These are phyloP conservation scores for Sebastes taczanowskii DNA, from an alignment of 2,797 vertebrate genomes.

Conservation along the genomic window DNA sequence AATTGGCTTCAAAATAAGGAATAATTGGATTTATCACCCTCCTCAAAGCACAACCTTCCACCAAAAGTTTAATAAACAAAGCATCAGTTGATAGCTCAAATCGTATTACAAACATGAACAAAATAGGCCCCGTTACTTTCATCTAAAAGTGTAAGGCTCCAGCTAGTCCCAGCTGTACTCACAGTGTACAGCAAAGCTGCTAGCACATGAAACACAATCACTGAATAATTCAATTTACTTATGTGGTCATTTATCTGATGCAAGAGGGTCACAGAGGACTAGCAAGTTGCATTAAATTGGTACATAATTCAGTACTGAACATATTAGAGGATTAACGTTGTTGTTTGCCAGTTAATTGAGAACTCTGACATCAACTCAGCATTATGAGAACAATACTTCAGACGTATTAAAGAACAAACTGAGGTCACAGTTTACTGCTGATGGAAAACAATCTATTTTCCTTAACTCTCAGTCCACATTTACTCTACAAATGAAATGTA, in stretches of 20 bases:
- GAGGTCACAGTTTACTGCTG: neutral
- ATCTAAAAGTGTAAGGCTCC: neutral
- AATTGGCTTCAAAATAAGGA: neutral
- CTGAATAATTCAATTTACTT: conserved; percentile 21
- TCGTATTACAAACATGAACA: neutral
- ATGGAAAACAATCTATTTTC: neutral
- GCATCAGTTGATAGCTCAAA: neutral
- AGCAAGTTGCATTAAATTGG: neutral
- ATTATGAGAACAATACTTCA: neutral
- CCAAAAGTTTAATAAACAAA: neutral
- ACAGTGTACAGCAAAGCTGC: neutral
- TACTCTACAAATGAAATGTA: neutral
- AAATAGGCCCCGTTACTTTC: neutral
- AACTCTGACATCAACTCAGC: conserved; percentile 3
- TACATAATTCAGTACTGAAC: neutral
- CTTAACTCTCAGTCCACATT: neutral
- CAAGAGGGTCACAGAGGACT: neutral
- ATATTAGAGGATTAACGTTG: neutral
- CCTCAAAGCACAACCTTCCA: neutral
- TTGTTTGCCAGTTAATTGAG: conserved; percentile 8
- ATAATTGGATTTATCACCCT: neutral
- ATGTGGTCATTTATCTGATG: conserved; percentile 14
- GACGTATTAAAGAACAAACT: neutral
- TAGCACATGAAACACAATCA: conserved; percentile 10
- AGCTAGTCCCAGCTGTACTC: neutral